Evolutionary conservation across 2,888 invertebrate species (phyloP), one percentile per base, ranked within the genome.

Genomic region (Megamerina dolium): DNA sequence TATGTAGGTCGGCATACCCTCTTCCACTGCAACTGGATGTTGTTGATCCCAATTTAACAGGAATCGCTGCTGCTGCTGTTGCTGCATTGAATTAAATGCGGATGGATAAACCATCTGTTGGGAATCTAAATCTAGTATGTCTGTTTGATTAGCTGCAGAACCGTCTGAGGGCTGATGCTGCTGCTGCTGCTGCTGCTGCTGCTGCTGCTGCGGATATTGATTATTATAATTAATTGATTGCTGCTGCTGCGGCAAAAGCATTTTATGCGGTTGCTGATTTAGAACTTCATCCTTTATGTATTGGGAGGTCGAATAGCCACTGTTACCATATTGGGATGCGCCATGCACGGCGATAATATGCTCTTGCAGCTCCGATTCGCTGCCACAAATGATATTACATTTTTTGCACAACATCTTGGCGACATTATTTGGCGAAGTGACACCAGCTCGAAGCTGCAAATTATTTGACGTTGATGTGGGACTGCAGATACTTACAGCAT

Each of bases 91-190:
- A 44, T 80, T 80, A 52, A 79, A 78, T 58, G 82, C 85, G 3
- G 64, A 58, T 6, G 67, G 64, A 49, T 72, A 72, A 2, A 91
- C 88, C 51, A 91, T 88, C 73, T 90, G 90, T 63, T 91, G 90
- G 2, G 89, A 90, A 65, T 91, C 91, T 48, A 91, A 73, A 66
- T 91, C 91, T 42, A 91, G 75, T 52, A 91, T 85, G 60, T 91
- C 90, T 2, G 59, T 59, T 2, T 61, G 58, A 48, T 63, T 63
- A 3, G 41, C 48, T 18, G 53, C 50, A 30, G 47, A 41, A 10
- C 60, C 66, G 53, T 75, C 75, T n/a, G 75, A 73, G 56, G 74
- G 39, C n/a, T n/a, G n/a, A n/a, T n/a, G n/a, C n/a, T n/a, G n/a
- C n/a, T n/a, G n/a, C n/a, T n/a, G n/a, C n/a, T n/a, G n/a, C 3